Percentiles rank a stretch among this genome's conserved stretches.
Evolutionary conservation across 2,888 invertebrate genomes (phyloP).

Genomic region (Theretra japonica): DNA sequence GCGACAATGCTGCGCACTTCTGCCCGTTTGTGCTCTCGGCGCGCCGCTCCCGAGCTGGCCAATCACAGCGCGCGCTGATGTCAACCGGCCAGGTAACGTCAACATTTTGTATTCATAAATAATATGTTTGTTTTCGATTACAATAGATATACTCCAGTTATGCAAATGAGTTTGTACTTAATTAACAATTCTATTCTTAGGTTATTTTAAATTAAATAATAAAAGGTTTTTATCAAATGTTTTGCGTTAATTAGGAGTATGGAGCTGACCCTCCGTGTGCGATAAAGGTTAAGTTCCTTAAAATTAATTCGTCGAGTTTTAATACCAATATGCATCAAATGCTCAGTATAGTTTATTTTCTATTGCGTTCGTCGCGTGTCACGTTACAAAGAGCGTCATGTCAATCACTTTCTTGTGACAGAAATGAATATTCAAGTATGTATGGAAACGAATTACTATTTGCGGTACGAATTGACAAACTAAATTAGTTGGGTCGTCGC

Average conservation of each 20-base stretch:
- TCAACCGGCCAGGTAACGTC: conserved; percentile 46
- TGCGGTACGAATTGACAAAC: background rate
- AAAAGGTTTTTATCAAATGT: too few relatives aligned
- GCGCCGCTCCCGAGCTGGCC: conserved; percentile 43
- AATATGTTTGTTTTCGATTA: conserved; percentile 6
- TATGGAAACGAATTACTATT: background rate
- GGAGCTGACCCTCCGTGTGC: too few relatives aligned
- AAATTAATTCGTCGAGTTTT: too few relatives aligned
- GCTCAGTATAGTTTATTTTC: background rate
- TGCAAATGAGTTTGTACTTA: too few relatives aligned
- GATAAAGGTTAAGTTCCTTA: too few relatives aligned
- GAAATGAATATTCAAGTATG: conserved; percentile 13
- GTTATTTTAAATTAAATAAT: too few relatives aligned
- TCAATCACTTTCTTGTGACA: background rate
- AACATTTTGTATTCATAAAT: conserved; percentile 54
- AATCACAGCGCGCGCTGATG: conserved; percentile 48
- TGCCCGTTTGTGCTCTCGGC: conserved; percentile 57
- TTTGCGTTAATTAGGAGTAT: too few relatives aligned
- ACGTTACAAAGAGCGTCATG: background rate
- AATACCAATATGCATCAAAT: background rate
- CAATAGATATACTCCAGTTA: background rate
- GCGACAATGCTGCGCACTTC: conserved; percentile 60
- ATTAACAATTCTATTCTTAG: too few relatives aligned
- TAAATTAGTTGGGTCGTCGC: background rate
- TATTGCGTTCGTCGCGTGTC: background rate